Base-by-base conservation (phyloP, 2,797 vertebrate species). In the Semotilus atromaculatus region DNA sequence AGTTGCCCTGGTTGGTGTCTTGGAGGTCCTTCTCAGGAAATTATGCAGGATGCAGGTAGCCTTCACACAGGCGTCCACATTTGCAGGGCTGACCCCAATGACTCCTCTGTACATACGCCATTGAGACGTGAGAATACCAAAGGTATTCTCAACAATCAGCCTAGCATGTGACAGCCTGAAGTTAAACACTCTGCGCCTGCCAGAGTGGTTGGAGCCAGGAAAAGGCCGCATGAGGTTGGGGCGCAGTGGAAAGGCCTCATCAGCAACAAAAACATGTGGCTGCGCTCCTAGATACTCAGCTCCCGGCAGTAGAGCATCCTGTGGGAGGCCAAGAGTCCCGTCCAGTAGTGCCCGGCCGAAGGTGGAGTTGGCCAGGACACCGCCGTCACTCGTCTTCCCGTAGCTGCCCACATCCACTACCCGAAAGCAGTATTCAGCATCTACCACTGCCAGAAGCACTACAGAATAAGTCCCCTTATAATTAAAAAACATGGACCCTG, bases 371-470 rank as follows among this genome's bases (percentile, higher is more conserved):
- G 64, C 21, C 21, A 26, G 23, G 38, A 66, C 7, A n/a, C 81
- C 38, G 5, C 66, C 66, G 66, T 72, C 53, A 18, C 34, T 85
- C 1, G 0, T 70, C 0, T 19, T 1, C n/a, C 85, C 75, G 21
- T 85, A 88, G 51, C 83, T 85, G 40, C 84, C 81, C 14, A 86
- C 77, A 51, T 89, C 86, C 34, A 86, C 81, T 67, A 86, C 75
- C n/a, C n/a, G n/a, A n/a, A n/a, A n/a, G n/a, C n/a, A n/a, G n/a
- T n/a, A n/a, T n/a, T n/a, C n/a, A n/a, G n/a, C n/a, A n/a, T n/a
- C n/a, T n/a, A n/a, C n/a, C n/a, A n/a, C n/a, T n/a, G n/a, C n/a
- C n/a, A n/a, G n/a, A n/a, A n/a, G n/a, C n/a, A n/a, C n/a, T n/a
- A n/a, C n/a, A n/a, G n/a, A n/a, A n/a, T n/a, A n/a, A n/a, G n/a